Evolutionary conservation across 2,797 vertebrate species (phyloP).

Genomic region (Tenualosa thibaudeaui): DNA sequence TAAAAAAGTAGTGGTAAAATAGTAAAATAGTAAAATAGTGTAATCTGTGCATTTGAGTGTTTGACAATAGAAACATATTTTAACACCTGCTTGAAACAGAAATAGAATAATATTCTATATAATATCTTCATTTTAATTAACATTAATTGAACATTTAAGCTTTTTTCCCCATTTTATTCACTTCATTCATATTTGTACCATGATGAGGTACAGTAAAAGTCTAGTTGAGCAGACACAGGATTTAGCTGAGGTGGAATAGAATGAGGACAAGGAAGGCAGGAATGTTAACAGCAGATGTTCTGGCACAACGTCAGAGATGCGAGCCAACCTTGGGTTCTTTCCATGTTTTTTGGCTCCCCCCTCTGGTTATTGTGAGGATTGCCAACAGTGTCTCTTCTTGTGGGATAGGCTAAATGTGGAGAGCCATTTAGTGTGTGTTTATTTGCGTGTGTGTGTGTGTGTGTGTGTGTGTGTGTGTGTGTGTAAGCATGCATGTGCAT

Average conservation of each 20-base stretch:
- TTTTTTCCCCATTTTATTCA: not conserved
- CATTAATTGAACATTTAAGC: too few relatives aligned
- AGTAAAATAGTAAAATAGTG: too few relatives aligned
- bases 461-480: not conserved
- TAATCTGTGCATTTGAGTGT: too few relatives aligned
- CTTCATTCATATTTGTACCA: not conserved
- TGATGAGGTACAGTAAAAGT: too few relatives aligned
- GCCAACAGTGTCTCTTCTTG: not conserved
- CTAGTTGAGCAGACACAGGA: not conserved
- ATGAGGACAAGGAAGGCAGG: not conserved
- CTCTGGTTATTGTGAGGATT: not conserved
- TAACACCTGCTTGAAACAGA: too few relatives aligned
- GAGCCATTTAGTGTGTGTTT: not conserved
- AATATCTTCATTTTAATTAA: too few relatives aligned
- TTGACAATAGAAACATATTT: too few relatives aligned
- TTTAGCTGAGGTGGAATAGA: not conserved
- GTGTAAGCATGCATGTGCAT: not conserved
- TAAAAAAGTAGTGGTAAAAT: too few relatives aligned
- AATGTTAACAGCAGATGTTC: slow-evolving; percentile 23
- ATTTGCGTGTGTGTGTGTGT: not conserved
- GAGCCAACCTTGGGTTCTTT: not conserved
- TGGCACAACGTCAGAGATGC: not conserved
- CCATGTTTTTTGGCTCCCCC: not conserved
- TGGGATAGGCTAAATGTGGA: not conserved
- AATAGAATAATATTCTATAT: too few relatives aligned